Evolutionary conservation across 2,113 vertebrate species (phyloP), one percentile per base, ranked within the genome.

Genomic region (Pantherophis guttatus): DNA sequence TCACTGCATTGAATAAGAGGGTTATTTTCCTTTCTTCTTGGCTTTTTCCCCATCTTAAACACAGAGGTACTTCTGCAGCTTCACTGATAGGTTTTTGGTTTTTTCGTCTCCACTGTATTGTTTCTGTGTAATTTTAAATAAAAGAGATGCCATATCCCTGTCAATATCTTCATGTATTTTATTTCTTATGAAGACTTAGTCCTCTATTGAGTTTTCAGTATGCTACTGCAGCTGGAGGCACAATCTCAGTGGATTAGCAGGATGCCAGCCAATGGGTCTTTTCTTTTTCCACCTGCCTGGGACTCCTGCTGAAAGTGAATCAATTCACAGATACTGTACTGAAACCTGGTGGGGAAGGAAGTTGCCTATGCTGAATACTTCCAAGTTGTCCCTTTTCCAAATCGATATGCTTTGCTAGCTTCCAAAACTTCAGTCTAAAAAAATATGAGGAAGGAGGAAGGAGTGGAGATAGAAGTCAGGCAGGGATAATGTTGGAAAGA

Each of bases 121-220:
- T 54, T 88, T 94, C 54, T 95, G 91, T 94, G 75, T 91, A 85
- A 81, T 96, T 93, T 95, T 93, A 94, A 97, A 96, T 97, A 96
- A 96, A 97, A 44, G 13, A 93, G 93, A 90, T 90, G 92, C 62
- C 12, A 5, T 26, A 50, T 86, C 6, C 15, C 0, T 86, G 24
- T 8, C 58, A 13, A 48, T 58, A 52, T 65, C 11, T 44, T 59
- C 11, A 48, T 88, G n/a, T 19, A 19, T 33, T 88, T 88, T 88
- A 88, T 88, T 88, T 88, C 54, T 55, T n/a, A 53, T 53, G 13
- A 87, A 87, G n/a, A 10, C n/a, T 23, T 57, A 39, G 70, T 89
- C 29, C 19, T 19, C 52, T 21, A 6, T 3, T 57, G 11, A 39
- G 6, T 19, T 57, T 5, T 33, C 19, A 89, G 21, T 1, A 57